Evolutionary conservation across 2,888 invertebrate species (phyloP), one percentile per base, ranked within the genome.

Genomic region (Prenolepis imparis): DNA sequence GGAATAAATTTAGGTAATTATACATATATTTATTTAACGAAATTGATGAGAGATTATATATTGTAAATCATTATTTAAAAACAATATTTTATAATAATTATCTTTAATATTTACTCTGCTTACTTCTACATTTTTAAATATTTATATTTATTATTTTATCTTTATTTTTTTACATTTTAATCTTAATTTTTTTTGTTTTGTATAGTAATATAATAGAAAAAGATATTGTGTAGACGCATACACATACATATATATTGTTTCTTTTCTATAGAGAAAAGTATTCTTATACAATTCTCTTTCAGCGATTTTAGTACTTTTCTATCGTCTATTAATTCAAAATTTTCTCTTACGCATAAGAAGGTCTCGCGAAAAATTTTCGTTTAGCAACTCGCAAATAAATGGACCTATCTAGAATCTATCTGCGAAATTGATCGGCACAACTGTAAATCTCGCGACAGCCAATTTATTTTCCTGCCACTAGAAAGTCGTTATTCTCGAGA

Each of bases 391-490:
- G 68, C 64, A 63, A 48, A 57, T 86, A 70, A 80, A 77, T 78
- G 32, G 39, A 57, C 21, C n/a, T 28, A 67, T 68, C 68, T 67
- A 15, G 57, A 67, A 57, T 67, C 77, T 41, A 57, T 77, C 67
- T 67, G 39, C 12, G 77, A 77, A 85, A 89, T 88, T 84, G 89
- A 89, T 88, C 84, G 89, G 83, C 63, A 52, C 78, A 64, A 81
- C 36, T 78, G 82, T 88, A 85, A 84, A 82, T 73, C 83, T 84
- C 32, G 67, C 73, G 82, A 82, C 72, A 85, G 85, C 83, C 83
- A 89, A 89, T 89, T 87, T 89, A 89, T 88, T 86, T 85, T 82
- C 75, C 87, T 86, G 87, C 81, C 86, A 84, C 73, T 41, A 18
- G 81, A 67, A 87, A 83, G 68, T 89, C 81, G 39, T 89, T 89